Evolutionary conservation across 2,888 invertebrate genomes (phyloP), one percentile per base, ranked within the genome.

Genomic region (Athripsodes cinereus): DNA sequence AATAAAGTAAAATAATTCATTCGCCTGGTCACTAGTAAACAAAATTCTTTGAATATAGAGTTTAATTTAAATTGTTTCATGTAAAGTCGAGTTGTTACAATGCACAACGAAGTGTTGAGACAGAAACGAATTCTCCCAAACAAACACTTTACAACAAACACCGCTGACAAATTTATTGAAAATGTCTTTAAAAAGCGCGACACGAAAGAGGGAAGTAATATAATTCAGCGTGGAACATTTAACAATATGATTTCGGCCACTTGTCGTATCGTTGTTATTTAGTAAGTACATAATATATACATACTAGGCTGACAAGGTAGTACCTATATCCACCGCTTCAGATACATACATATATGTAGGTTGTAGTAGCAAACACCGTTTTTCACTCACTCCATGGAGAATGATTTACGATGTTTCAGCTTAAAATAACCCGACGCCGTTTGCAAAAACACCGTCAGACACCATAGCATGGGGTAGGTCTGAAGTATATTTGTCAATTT

Each of bases 401-500:
- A 40, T 40, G 40, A 40, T 40, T 40, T 40, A 40, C 40, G 40
- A 40, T 40, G 40, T 40, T 40, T 40, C 40, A 40, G 16, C 40
- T 40, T 40, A 40, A 40, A 40, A 40, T 40, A 40, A 8, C 40
- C 40, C 16, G 40, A 40, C 40, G 40, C 40, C 16, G 40, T 40
- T 40, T 40, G 40, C 40, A 40, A 40, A 26, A 40, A 40, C 40
- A 40, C 40, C 40, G 16, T 40, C 40, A 40, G 40, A 40, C 40
- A 40, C 40, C 40, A 40, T 40, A 13, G 40, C 49, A 31, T 54
- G 54, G 48, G 54, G 53, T 19, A 53, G 53, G 53, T 53, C 46
- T 47, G 31, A 40, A 40, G 40, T 40, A 40, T 40, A 54, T 54
- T 54, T 54, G 54, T 54, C 54, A 54, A 48, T 48, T 35, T 48